Evolutionary conservation across 2,797 vertebrate species (phyloP), one percentile per base, ranked within the genome.

Genomic region (Nyctalus aviator): DNA sequence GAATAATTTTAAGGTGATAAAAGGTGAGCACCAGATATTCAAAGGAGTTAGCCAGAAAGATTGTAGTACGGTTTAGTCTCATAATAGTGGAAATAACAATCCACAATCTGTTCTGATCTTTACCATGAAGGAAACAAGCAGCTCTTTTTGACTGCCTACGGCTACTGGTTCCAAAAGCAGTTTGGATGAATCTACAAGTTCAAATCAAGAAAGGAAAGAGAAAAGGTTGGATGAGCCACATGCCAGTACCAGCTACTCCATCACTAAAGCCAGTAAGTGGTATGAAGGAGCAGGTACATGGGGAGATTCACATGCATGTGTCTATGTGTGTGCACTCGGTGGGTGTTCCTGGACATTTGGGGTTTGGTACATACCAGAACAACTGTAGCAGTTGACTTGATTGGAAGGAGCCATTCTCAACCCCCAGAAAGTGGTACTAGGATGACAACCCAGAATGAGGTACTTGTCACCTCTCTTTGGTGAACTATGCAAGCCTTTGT

Each of bases 11-110:
- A 91, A 94, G 46, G 77, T 81, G 64, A 41, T 71, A 30, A 27
- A 64, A 93, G 76, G 71, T 73, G 8, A 72, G 37, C 15, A 69
- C 53, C 2, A 53, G 37, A 50, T 81, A 57, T 32, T 72, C 41
- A 44, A 13, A 95, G 83, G 72, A 75, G 27, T 82, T 62, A 75
- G 59, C 72, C 21, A 53, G 88, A 88, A 88, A 86, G 37, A 82
- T 4, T 71, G 41, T 71, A 66, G 66, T 62, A 62, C 1, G 85
- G 59, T 17, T 48, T 55, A 11, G 21, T 53, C 30, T 93, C 68
- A 68, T 69, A 83, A 86, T 2, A 68, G 48, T 77, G 84, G 41
- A 86, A 94, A 86, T 62, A 69, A 32, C 18, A 30, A 55, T 83
- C 78, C 79, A 89, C 35, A 66, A 57, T 71, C 30, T n/a, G 44